phyloP scores from a whole-genome alignment of 2,888 invertebrate species.

The Zelleria hepariella region DNA sequence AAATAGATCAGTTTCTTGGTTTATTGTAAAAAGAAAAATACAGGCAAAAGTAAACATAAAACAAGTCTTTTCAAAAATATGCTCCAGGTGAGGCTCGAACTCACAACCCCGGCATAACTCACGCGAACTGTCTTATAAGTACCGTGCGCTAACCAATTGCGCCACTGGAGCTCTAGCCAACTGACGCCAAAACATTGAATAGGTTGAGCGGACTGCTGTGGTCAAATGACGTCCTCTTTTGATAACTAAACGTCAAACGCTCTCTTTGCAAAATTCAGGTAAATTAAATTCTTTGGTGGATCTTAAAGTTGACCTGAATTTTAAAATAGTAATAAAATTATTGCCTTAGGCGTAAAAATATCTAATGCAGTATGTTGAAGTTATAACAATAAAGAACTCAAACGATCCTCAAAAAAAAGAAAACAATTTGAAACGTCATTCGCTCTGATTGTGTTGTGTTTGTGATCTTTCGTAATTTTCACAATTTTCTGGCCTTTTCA shows the following conservation, averaged over 20 bases:
- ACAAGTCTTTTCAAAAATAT: slow-evolving; percentile 47
- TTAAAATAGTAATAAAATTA: neutral
- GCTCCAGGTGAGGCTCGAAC: slow-evolving; percentile 99
- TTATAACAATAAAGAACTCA: neutral
- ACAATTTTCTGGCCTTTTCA: neutral
- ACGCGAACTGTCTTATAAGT: slow-evolving; percentile 98
- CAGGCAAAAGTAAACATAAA: neutral
- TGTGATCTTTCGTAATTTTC: slow-evolving; percentile 13
- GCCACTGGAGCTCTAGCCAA: slow-evolving; percentile 95
- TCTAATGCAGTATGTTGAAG: too few relatives aligned
- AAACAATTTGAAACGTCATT: slow-evolving; percentile 53
- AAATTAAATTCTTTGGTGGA: neutral
- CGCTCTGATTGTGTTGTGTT: slow-evolving; percentile 20
- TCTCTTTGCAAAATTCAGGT: slow-evolving; percentile 2
- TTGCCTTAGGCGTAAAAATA: neutral
- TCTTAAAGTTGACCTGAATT: neutral
- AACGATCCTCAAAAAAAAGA: slow-evolving; percentile 25
- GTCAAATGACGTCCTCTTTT: slow-evolving; percentile 48
- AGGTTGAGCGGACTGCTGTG: slow-evolving; percentile 21
- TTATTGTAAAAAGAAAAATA: neutral
- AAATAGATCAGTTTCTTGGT: too few relatives aligned
- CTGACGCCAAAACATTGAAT: slow-evolving; percentile 31
- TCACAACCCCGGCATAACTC: slow-evolving; percentile 99
- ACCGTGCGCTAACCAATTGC: slow-evolving; percentile 99
- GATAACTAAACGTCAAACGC: slow-evolving; percentile 35